These are phyloP conservation scores for Scaptomyza tumidula DNA, from an alignment of 2,888 invertebrate species.

Conservation along the genomic window DNA sequence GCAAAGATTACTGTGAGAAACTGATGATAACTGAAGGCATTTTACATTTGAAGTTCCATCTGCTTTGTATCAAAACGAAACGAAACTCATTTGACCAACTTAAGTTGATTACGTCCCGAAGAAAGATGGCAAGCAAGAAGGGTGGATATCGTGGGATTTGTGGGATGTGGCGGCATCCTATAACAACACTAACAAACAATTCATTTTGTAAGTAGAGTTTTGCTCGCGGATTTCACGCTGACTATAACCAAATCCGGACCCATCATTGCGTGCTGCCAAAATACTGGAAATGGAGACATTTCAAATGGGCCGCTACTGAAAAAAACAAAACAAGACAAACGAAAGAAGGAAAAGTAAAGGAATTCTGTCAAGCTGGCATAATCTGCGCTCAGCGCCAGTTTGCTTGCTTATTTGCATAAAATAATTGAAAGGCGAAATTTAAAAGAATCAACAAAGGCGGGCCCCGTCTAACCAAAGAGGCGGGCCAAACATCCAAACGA, in stretches of 20 bases:
- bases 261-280: not conserved
- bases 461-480: constrained; percentile 31
- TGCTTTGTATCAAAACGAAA: constrained; percentile 48
- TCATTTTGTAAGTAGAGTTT: constrained; percentile 67
- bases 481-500: constrained; percentile 14
- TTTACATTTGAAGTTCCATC: constrained; percentile 29
- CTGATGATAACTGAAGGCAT: constrained; percentile 27
- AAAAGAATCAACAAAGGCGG: constrained; percentile 72
- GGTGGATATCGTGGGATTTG: not conserved
- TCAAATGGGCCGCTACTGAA: constrained; percentile 17
- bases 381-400: constrained; percentile 68
- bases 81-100: constrained; percentile 76
- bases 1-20: not conserved
- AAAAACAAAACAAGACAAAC: not conserved
- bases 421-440: constrained; percentile 79
- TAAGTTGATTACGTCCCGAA: constrained; percentile 69
- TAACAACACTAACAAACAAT: constrained; percentile 70
- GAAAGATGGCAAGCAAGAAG: constrained; percentile 14
- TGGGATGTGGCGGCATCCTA: constrained; percentile 17
- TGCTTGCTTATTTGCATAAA: constrained; percentile 74
- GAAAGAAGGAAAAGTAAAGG: constrained; percentile 30
- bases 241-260: constrained; percentile 41
- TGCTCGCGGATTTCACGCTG: constrained; percentile 54
- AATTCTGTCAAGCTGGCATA: constrained; percentile 77
- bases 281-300: constrained; percentile 25